Percentiles rank a stretch among this genome's conserved stretches.
phyloP scores from a whole-genome alignment of 2,888 invertebrate genomes.

The Liposcelis brunnea region DNA sequence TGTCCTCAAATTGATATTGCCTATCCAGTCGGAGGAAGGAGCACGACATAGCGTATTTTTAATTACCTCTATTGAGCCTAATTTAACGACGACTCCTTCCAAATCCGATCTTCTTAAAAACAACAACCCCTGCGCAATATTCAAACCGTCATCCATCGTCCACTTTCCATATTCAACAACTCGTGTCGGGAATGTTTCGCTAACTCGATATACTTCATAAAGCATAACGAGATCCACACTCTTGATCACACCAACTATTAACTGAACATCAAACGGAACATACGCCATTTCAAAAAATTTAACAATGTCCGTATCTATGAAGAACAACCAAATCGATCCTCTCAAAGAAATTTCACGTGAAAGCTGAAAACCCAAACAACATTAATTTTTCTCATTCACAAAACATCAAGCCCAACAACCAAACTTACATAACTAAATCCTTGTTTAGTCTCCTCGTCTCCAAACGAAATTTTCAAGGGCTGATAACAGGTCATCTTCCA shows the following conservation, averaged over 20 bases:
- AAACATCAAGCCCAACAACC: too few relatives aligned
- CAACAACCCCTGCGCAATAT: neutral
- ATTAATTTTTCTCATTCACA: too few relatives aligned
- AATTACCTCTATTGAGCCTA: constrained; percentile 1
- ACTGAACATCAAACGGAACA: neutral
- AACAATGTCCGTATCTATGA: neutral
- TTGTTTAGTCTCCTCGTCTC: too few relatives aligned
- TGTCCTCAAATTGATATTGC: too few relatives aligned
- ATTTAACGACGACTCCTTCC: neutral
- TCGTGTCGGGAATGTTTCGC: neutral
- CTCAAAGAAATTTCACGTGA: too few relatives aligned
- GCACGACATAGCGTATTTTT: too few relatives aligned
- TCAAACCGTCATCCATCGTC: neutral
- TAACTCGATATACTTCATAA: neutral
- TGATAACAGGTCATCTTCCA: too few relatives aligned
- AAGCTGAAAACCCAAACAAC: too few relatives aligned
- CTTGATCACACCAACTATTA: neutral
- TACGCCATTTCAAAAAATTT: neutral
- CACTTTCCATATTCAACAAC: neutral
- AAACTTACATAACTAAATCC: too few relatives aligned
- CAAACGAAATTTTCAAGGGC: too few relatives aligned
- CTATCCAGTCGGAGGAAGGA: too few relatives aligned
- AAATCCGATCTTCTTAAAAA: neutral
- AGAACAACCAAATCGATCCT: neutral
- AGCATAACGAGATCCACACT: neutral